These are phyloP conservation scores for Ibycter americanus DNA, from an alignment of 2,797 vertebrate genomes.

Conservation along the genomic window DNA sequence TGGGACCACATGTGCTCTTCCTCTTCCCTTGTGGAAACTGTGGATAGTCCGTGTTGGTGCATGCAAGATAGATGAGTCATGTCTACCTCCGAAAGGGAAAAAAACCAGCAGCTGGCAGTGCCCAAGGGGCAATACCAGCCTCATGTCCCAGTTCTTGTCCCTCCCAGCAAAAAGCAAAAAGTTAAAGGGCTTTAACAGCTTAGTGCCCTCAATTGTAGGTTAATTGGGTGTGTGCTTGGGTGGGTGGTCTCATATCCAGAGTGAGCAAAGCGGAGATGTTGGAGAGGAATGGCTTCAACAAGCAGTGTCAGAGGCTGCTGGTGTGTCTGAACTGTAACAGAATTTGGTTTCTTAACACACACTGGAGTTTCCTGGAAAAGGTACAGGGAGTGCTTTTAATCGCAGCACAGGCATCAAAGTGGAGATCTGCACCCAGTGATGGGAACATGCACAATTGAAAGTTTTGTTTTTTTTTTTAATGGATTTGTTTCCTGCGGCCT, in stretches of 20 bases:
- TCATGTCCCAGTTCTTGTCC: neutral
- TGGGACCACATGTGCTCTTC: neutral
- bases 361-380: neutral
- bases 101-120: neutral
- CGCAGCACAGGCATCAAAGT: neutral
- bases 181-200: neutral
- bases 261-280: neutral
- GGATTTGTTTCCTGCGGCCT: neutral
- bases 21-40: neutral
- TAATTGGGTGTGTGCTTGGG: neutral
- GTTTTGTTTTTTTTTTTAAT: neutral
- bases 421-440: neutral
- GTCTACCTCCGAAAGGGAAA: fast-evolving
- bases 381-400: neutral
- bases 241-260: neutral
- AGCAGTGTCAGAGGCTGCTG: fast-evolving
- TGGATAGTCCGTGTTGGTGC: neutral
- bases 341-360: neutral
- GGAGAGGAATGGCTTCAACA: neutral
- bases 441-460: neutral
- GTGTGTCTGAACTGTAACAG: neutral
- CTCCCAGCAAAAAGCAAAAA: neutral
- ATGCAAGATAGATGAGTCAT: neutral
- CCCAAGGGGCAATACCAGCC: neutral
- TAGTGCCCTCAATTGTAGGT: neutral